phyloP scores from a whole-genome alignment of 1,140 invertebrate species.

The Caenorhabditis briggsae region DNA sequence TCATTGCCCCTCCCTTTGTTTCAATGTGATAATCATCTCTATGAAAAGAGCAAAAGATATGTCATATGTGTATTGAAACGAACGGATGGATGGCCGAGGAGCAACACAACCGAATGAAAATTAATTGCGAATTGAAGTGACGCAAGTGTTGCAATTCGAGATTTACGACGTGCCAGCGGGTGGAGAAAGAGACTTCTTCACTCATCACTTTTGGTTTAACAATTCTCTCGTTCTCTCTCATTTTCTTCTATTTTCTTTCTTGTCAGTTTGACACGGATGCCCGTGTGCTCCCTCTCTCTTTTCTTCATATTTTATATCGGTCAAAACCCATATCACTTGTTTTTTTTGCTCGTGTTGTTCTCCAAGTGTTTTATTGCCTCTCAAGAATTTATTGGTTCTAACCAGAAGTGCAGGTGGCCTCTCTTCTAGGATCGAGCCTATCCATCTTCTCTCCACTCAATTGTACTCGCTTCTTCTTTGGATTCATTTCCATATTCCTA shows the following conservation, averaged over 20 bases:
- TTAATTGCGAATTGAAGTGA: slow-evolving; percentile 52
- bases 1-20: background rate
- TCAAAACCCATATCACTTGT: background rate
- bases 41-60: no score
- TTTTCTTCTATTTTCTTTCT: background rate
- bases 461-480: background rate
- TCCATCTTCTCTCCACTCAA: slow-evolving; percentile 1
- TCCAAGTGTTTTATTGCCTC: slow-evolving; percentile 9
- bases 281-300: background rate
- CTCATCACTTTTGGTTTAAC: background rate
- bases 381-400: background rate
- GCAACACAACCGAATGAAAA: slow-evolving; percentile 10
- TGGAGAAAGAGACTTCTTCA: background rate
- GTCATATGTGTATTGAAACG: no score
- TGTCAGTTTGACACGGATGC: no score
- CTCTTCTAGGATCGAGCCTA: background rate
- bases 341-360: slow-evolving; percentile 38
- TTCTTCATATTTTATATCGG: slow-evolving; percentile 53
- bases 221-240: background rate
- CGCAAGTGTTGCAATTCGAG: slow-evolving; percentile 54
- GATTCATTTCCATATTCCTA: background rate
- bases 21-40: background rate
- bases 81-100: background rate
- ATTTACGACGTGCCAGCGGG: slow-evolving; percentile 43
- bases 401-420: slow-evolving; percentile 29